Conservation (phyloP, 1,140 invertebrate species). For the Drosophila pandora region DNA sequence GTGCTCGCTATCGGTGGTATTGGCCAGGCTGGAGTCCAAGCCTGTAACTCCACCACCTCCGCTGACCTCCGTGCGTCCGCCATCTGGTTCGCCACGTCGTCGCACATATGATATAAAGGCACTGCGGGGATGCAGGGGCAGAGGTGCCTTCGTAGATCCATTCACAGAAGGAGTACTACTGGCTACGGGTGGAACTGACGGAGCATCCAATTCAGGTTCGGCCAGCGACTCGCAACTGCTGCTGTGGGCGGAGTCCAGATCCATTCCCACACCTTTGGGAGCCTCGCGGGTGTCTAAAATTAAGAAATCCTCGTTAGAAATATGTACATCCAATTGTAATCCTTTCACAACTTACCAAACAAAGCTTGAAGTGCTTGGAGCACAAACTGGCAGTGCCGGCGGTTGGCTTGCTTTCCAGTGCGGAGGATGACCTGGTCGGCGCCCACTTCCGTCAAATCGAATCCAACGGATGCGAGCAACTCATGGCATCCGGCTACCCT, state of each 20-base stretch:
- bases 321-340: neutral
- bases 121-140: constrained; percentile 85
- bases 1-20: constrained; percentile 83
- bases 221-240: constrained; percentile 91
- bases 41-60: constrained; percentile 66
- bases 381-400: constrained; percentile 95
- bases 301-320: constrained; percentile 3
- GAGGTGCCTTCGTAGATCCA: constrained; percentile 83
- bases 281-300: constrained; percentile 95
- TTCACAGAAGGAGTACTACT: constrained; percentile 19
- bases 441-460: constrained; percentile 97
- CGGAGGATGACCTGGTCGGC: constrained; percentile 95
- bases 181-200: constrained; percentile 56
- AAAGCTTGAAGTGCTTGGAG: constrained; percentile 95
- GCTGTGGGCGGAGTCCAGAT: constrained; percentile 89
- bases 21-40: constrained; percentile 75
- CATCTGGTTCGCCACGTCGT: constrained; percentile 95
- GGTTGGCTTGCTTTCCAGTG: constrained; percentile 94
- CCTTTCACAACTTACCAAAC: constrained; percentile 88
- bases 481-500: constrained; percentile 96
- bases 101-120: constrained; percentile 96
- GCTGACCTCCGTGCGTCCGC: constrained; percentile 91
- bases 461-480: constrained; percentile 95
- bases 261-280: constrained; percentile 92
- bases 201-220: constrained; percentile 86